phyloP scores from a whole-genome alignment of 2,888 invertebrate genomes.

The Leucania comma region DNA sequence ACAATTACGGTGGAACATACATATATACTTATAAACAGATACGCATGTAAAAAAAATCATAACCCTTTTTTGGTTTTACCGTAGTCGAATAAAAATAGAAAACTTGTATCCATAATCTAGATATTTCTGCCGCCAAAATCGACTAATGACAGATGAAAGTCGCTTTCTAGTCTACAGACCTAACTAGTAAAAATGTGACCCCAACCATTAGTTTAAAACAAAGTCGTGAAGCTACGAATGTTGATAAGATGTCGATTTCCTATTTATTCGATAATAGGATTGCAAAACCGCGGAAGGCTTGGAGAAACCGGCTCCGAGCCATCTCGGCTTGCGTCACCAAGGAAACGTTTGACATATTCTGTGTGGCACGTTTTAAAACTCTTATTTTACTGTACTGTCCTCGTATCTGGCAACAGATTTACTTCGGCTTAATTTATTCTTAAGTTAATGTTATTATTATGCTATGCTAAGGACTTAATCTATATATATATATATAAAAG shows the following conservation, averaged over 20 bases:
- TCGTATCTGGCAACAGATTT: neutral
- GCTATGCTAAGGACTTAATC: no score
- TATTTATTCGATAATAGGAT: constrained; percentile 70
- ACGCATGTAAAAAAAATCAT: no score
- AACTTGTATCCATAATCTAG: constrained; percentile 1
- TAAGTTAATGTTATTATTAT: no score
- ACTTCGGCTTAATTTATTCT: neutral
- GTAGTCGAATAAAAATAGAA: neutral
- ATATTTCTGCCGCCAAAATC: constrained; percentile 6
- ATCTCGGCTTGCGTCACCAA: constrained; percentile 68
- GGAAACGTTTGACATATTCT: constrained; percentile 70
- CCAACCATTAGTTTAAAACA: constrained; percentile 32
- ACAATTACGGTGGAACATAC: no score
- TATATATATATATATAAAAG: no score
- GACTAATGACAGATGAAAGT: constrained; percentile 3
- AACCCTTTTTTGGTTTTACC: no score
- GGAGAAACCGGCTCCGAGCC: constrained; percentile 72
- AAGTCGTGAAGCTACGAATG: constrained; percentile 48
- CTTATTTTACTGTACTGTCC: neutral
- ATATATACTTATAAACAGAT: no score
- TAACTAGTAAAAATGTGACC: constrained; percentile 12
- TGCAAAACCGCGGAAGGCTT: constrained; percentile 78
- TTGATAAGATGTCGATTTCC: constrained; percentile 66
- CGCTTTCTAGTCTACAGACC: constrained; percentile 35
- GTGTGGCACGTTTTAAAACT: constrained; percentile 42